Evolutionary conservation across 2,113 vertebrate species (phyloP), one percentile per base, ranked within the genome.

Genomic region (Haemorhous mexicanus): DNA sequence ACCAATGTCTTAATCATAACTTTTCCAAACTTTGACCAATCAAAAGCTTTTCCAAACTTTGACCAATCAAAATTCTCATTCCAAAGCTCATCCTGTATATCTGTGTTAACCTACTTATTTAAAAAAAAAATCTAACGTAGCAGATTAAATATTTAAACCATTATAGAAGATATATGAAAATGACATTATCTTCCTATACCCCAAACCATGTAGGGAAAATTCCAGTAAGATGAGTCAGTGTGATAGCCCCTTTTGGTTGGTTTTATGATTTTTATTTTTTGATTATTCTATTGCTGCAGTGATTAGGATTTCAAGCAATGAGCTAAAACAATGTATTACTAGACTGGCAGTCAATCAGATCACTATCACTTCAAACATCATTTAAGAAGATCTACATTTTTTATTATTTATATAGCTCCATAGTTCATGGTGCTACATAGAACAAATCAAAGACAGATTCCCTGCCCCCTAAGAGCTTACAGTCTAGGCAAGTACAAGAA

Each of bases 401-500:
- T 96, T 97, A 97, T 97, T 96, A 94, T 91, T 95, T 96, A 84
- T 96, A 97, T 97, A 95, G 93, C 96, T 96, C 93, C 94, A 91
- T 96, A 89, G 50, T 63, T 92, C 84, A 96, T 97, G 96, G 95
- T 95, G 94, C 94, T 97, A 91, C 95, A 97, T 94, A 89, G 84
- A 85, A 87, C 74, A 93, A 94, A 95, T 47, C 84, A 97, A 96
- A 95, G 78, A 96, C 87, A 94, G 56, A 84, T 89, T 91, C 67
- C 95, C 95, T 97, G 95, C 96, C 94, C 96, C 89, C 94, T 91
- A 96, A 95, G 95, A 97, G 96, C 96, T 93, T 96, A 97, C 96
- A 97, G 89, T 97, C 96, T 97, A 97, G 70, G 96, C 81, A 97
- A 96, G 70, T 87, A 96, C 95, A 95, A 94, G 95, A 96, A 95